Conservation (phyloP, 2,888 invertebrate genomes). For the Capitulum mitella region DNA sequence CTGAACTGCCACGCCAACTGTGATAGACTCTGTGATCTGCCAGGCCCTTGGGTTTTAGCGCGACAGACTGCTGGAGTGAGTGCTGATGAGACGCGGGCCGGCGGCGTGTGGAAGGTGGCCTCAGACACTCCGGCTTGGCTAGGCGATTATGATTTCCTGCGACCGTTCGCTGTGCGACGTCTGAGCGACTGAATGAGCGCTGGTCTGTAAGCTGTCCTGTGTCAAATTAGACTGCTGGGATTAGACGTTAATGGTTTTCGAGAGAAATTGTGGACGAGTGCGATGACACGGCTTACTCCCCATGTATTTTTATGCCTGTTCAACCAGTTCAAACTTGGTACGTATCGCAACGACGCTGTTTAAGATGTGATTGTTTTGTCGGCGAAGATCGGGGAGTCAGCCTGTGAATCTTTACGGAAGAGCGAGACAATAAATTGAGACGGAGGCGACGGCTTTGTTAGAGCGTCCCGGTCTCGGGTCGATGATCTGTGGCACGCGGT, state of each 20-base stretch:
- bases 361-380: constrained; percentile 21
- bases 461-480: too few species aligned
- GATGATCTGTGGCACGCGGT: too few species aligned
- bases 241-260: neutral
- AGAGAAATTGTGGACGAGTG: neutral
- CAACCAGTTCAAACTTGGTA: constrained; percentile 11
- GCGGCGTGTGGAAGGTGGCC: neutral
- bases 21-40: constrained; percentile 21
- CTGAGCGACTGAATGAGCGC: neutral
- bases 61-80: neutral
- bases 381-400: constrained; percentile 9
- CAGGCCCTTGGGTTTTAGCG: constrained; percentile 11
- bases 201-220: neutral
- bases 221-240: constrained; percentile 4
- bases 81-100: neutral
- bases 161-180: neutral
- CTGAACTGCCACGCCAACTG: constrained; percentile 7
- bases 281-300: constrained; percentile 4
- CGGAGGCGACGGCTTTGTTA: neutral
- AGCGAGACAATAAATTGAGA: constrained; percentile 2
- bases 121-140: neutral
- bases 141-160: neutral
- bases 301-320: constrained; percentile 17
- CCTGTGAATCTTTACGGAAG: constrained; percentile 11
- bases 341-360: neutral